These are phyloP conservation scores for Bujurquina vittata DNA, from an alignment of 2,113 vertebrate species.

Conservation along the genomic window DNA sequence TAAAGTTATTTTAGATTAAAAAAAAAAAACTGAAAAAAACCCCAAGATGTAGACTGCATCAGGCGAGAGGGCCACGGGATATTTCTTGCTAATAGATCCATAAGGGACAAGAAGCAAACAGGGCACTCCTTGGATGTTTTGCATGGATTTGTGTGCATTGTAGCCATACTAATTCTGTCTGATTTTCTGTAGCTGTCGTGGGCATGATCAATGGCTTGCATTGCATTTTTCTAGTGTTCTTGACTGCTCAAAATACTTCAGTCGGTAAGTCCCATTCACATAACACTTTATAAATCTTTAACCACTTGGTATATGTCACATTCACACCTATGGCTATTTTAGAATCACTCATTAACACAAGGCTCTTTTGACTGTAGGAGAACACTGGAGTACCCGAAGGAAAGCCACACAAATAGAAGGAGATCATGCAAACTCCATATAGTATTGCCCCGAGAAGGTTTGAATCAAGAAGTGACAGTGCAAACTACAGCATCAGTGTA, in stretches of 20 bases:
- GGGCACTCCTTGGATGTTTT: neutral
- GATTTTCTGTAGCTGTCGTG: neutral
- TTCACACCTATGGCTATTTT: neutral
- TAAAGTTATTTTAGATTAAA: neutral
- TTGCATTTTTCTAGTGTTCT: neutral
- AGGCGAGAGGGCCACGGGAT: neutral
- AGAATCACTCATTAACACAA: neutral
- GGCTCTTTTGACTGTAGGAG: neutral
- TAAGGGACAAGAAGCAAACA: slow-evolving; percentile 1
- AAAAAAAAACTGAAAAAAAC: no score
- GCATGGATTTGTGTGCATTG: slow-evolving; percentile 5
- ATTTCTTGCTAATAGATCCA: slow-evolving; percentile 33
- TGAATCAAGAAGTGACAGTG: neutral
- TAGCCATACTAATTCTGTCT: neutral
- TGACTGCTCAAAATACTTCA: neutral
- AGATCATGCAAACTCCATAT: neutral
- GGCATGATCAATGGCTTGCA: neutral
- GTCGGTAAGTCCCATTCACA: neutral
- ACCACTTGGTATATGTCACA: neutral
- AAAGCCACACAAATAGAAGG: neutral
- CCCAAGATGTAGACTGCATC: slow-evolving; percentile 7
- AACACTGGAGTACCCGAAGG: neutral
- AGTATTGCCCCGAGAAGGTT: neutral
- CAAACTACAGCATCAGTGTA: neutral
- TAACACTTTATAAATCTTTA: neutral